Base-by-base conservation (phyloP, 1,140 invertebrate genomes). In the Lasioglossum baleicum region DNA sequence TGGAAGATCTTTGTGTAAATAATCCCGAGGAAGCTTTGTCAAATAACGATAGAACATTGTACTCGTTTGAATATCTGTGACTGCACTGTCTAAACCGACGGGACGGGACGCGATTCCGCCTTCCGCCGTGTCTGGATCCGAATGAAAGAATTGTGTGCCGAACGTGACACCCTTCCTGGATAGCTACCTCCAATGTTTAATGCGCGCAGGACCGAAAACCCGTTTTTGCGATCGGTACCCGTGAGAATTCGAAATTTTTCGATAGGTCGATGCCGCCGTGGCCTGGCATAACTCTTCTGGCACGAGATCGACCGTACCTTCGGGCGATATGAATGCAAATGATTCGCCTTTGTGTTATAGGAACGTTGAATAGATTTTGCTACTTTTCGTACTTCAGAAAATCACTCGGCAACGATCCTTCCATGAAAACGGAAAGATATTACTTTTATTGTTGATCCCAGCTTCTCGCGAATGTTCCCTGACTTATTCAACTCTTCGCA, bases 1-100 rank as follows among this genome's bases (percentile, higher is more conserved):
- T 15, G 15, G 20, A 6, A 17, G 17, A n/a, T 58, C 7, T 58
- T 58, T n/a, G 5, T 58, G 56, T 20, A 58, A 58, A n/a, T 20
- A n/a, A 58, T 17, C 20, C 17, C 17, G 20, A 6, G n/a, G 56
- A 7, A n/a, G 8, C 56, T 58, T 58, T 8, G 56, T n/a, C 56
- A n/a, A 8, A 58, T 58, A 58, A 58, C 20, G 17, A n/a, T n/a
- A 2, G 56, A 58, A n/a, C 56, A 22, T n/a, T n/a, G 82, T 84
- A 68, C 79, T 75, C 73, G 71, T 83, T 87, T 86, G 68, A 81
- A 84, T 84, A 83, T 86, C 80, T 80, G 80, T 51, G 68, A 76
- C 51, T 69, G 26, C 40, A 63, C 48, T 10, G 11, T 13, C 56
- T 58, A 64, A 35, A 64, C 31, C 26, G 61, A 31, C 26, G 26